Percentiles rank a stretch among this genome's conserved stretches.
Evolutionary conservation across 2,797 vertebrate species (phyloP).

Genomic region (Anguilla megastoma): DNA sequence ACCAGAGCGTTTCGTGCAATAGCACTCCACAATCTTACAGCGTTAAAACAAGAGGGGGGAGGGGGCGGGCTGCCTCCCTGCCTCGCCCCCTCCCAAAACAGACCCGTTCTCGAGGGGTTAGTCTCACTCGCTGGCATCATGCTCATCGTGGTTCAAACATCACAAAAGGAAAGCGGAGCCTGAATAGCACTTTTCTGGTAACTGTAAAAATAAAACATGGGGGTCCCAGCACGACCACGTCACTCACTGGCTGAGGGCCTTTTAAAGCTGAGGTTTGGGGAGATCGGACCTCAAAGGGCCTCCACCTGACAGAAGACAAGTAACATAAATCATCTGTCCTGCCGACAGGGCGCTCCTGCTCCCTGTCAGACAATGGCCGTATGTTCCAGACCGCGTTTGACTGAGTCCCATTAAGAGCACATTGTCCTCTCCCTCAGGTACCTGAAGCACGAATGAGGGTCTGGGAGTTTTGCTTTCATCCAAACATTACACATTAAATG

Average conservation of each 20-base stretch:
- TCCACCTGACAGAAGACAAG: slow-evolving; percentile 63
- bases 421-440: slow-evolving; percentile 52
- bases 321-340: slow-evolving; percentile 71
- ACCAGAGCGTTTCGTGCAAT: slow-evolving; percentile 46
- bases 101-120: slow-evolving; percentile 37
- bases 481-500: slow-evolving; percentile 29
- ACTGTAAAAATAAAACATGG: slow-evolving; percentile 81
- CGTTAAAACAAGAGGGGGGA: not conserved
- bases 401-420: slow-evolving; percentile 45
- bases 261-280: slow-evolving; percentile 63
- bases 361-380: slow-evolving; percentile 44
- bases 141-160: slow-evolving; percentile 69
- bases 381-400: slow-evolving; percentile 52
- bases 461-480: slow-evolving; percentile 36
- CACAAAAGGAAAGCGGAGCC: slow-evolving; percentile 75
- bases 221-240: slow-evolving; percentile 65
- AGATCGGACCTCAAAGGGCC: slow-evolving; percentile 49
- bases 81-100: not conserved
- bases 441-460: slow-evolving; percentile 46
- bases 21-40: not conserved
- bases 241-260: slow-evolving; percentile 65
- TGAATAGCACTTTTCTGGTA: slow-evolving; percentile 73
- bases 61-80: not conserved
- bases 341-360: slow-evolving; percentile 37
- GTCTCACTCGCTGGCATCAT: slow-evolving; percentile 56